Evolutionary conservation across 2,113 vertebrate genomes (phyloP).

Genomic region (Sylvia atricapilla): DNA sequence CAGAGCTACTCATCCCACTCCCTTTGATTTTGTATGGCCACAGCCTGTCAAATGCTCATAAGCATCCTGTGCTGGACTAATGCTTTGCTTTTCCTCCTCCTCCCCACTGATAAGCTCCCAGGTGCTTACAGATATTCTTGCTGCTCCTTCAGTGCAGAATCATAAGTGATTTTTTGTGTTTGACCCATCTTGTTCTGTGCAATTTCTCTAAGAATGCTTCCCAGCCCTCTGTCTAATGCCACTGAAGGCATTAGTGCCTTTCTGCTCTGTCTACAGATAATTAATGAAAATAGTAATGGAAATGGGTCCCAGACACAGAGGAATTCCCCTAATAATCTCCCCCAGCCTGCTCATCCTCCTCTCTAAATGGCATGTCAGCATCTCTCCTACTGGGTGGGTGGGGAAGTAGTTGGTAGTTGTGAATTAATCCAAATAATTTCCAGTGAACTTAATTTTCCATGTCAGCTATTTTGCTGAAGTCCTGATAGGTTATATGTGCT

Average conservation of each 20-base stretch:
- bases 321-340: neutral
- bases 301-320: neutral
- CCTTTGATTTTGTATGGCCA: neutral
- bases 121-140: neutral
- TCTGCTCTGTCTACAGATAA: neutral
- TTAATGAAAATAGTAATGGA: neutral
- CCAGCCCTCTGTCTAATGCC: neutral
- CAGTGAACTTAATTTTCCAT: neutral
- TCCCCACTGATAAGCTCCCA: neutral
- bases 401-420: neutral
- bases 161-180: neutral
- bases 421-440: conserved; percentile 12
- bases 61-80: neutral
- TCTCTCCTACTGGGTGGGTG: neutral
- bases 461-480: neutral
- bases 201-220: neutral
- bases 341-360: neutral
- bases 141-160: neutral
- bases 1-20: neutral
- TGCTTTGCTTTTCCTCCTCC: neutral
- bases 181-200: neutral
- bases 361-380: neutral
- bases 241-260: neutral
- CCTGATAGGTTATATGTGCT: neutral
- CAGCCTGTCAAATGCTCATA: neutral